Conservation (phyloP, 1,140 invertebrate species). For the Drosophila nikananu region DNA sequence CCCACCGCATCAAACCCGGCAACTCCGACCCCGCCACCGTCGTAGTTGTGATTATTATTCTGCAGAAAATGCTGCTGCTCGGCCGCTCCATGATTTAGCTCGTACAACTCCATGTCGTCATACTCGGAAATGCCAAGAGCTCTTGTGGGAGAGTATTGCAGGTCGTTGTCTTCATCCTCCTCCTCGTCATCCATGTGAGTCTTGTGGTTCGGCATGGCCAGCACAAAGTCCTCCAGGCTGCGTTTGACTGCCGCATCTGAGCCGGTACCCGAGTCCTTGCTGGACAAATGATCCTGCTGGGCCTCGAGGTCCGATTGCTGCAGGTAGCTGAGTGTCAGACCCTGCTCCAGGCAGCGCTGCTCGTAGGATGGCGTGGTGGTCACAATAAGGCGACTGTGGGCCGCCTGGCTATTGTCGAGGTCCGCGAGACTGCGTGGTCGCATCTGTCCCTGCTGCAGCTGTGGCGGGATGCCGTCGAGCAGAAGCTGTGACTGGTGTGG, state of each 20-base stretch:
- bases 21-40: constrained; percentile 43
- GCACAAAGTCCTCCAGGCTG: constrained; percentile 72
- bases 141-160: constrained; percentile 56
- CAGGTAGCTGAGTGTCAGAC: constrained; percentile 63
- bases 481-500: constrained; percentile 58
- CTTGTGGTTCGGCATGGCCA: constrained; percentile 46
- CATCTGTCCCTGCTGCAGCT: constrained; percentile 37
- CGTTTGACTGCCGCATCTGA: constrained; percentile 81
- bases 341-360: constrained; percentile 69
- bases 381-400: constrained; percentile 68
- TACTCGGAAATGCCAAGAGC: constrained; percentile 65
- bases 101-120: constrained; percentile 64
- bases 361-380: constrained; percentile 76
- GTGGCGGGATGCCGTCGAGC: constrained; percentile 46
- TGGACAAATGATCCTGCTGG: constrained; percentile 78
- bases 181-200: constrained; percentile 39
- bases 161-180: constrained; percentile 47
- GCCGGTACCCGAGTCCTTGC: constrained; percentile 80
- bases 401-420: constrained; percentile 34
- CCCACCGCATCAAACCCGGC: constrained; percentile 8
- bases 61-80: constrained; percentile 71
- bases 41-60: constrained; percentile 77
- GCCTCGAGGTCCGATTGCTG: constrained; percentile 64
- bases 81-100: constrained; percentile 40
- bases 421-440: constrained; percentile 69